phyloP scores from a whole-genome alignment of 2,797 vertebrate species.

The Taenioides sp. region DNA sequence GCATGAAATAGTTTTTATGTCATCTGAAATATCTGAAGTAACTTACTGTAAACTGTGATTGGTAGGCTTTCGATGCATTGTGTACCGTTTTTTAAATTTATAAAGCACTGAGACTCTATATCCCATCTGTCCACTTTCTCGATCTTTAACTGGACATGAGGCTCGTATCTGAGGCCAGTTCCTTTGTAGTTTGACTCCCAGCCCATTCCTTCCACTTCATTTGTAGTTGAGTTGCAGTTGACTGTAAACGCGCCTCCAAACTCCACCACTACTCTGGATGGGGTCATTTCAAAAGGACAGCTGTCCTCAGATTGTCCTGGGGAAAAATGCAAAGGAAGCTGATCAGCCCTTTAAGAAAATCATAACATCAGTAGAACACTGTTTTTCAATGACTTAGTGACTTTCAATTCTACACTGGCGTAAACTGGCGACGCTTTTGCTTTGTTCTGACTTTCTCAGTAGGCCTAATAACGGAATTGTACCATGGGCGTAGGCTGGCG shows the following conservation, averaged over 20 bases:
- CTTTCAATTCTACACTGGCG: no score
- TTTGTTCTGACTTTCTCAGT: background rate
- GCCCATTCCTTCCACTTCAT: constrained; percentile 12
- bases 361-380: no score
- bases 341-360: background rate
- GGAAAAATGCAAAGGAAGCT: background rate
- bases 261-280: constrained; percentile 31
- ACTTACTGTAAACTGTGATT: constrained; percentile 67
- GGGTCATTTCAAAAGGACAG: constrained; percentile 31
- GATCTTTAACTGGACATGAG: background rate
- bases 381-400: no score
- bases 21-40: background rate
- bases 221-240: constrained; percentile 42
- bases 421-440: background rate
- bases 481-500: constrained; percentile 15
- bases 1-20: no score
- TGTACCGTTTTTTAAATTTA: fast-evolving
- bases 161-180: fast-evolving
- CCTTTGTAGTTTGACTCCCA: constrained; percentile 40
- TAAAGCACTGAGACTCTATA: background rate
- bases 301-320: constrained; percentile 25
- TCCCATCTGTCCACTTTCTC: background rate
- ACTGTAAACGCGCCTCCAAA: constrained; percentile 32
- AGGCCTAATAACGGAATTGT: background rate
- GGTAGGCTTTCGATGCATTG: fast-evolving